Evolutionary conservation across 2,888 invertebrate genomes (phyloP).

Genomic region (Hyposoter didymator): DNA sequence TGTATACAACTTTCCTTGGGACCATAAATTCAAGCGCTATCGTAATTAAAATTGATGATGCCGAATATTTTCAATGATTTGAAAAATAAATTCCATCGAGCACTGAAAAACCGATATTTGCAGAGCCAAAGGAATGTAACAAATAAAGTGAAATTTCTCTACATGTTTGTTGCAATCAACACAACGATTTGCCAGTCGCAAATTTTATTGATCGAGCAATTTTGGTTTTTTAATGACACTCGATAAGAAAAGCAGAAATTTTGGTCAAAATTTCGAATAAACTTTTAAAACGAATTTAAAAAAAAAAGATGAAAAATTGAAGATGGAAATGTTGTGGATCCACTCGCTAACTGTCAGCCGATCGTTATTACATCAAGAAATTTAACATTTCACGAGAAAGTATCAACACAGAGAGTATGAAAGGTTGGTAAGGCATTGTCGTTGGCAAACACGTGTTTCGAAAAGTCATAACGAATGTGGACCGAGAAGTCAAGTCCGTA

Average conservation of each 20-base stretch:
- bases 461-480: slow-evolving; percentile 30
- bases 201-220: no score
- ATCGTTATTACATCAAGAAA: slow-evolving; percentile 15
- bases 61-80: background rate
- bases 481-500: slow-evolving; percentile 19
- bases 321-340: slow-evolving; percentile 1
- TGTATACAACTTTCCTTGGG: background rate
- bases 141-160: no score
- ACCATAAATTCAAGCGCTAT: background rate
- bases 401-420: background rate
- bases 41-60: background rate
- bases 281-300: background rate
- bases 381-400: slow-evolving; percentile 1
- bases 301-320: background rate
- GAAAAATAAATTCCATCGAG: background rate
- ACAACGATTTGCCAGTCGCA: no score
- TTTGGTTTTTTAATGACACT: background rate
- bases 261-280: background rate
- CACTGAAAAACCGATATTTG: no score
- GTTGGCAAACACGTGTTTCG: slow-evolving; percentile 31
- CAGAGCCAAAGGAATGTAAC: no score
- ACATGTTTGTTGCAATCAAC: no score
- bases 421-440: slow-evolving; percentile 11
- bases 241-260: no score
- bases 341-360: background rate